Base-by-base conservation (phyloP, 2,113 vertebrate species). In the Gambusia affinis region DNA sequence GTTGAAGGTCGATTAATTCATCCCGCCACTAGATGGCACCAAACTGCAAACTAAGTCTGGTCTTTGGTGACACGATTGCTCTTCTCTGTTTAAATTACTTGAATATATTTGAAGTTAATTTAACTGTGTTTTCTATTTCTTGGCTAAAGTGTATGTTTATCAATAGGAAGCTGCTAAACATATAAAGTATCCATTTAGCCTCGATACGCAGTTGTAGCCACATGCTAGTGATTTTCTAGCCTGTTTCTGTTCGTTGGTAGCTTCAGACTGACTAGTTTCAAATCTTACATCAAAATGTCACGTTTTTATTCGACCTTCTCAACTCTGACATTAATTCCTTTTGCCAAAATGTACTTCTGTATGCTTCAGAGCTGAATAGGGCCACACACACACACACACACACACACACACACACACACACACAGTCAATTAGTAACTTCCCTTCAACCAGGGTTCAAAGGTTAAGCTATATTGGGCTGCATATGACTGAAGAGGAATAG, bases 361-460 rank as follows among this genome's bases (percentile, higher is more conserved):
- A 5, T 19, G 57, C 39, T 42, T 72, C 27, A 65, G 60, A 60
- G 31, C 78, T 82, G 72, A 78, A 88, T 87, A 91, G 78, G 73
- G 75, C 61, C 51, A 51, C 75, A 19, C 66, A 67, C 37, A 82
- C 51, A 51, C n/a, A n/a, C 75, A 19, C 66, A 67, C 33, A 82
- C 75, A 19, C 66, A 67, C 33, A 82, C 51, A 51, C 75, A 19
- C 66, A 67, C 51, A 51, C 75, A 19, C 66, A 67, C 75, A 19
- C 66, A 67, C 33, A 82, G 86, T 91, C 85, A 91, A 91, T 91
- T 76, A 92, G 75, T 92, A 90, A 90, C 90, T 83, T 78, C 30
- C 30, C 30, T 70, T 76, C 10, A 54, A 19, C 66, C 64, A 30
- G 31, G 1, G 81, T 74, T 79, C 91, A 92, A 90, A 89, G 90